Evolutionary conservation across 2,797 vertebrate species (phyloP).

Genomic region (Lagocephalus sceleratus): DNA sequence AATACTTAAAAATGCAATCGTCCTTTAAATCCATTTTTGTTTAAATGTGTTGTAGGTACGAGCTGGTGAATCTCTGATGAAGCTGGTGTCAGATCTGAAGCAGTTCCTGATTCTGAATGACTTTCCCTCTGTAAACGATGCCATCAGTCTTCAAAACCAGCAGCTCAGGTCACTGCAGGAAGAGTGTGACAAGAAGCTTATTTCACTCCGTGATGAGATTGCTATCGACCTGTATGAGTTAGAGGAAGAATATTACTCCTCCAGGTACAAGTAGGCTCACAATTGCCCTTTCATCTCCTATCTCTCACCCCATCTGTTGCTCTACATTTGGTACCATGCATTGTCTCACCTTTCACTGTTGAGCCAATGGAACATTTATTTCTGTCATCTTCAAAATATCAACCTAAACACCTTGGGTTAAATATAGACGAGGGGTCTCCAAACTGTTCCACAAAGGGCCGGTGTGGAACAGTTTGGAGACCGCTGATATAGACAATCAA

Average conservation of each 20-base stretch:
- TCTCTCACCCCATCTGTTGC: slow-evolving; percentile 39
- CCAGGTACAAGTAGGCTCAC: slow-evolving; percentile 96
- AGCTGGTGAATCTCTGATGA: slow-evolving; percentile 97
- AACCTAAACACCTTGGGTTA: slow-evolving; percentile 5
- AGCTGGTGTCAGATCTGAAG: slow-evolving; percentile 95
- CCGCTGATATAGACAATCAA: slow-evolving; percentile 16
- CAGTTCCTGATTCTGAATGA: slow-evolving; percentile 98
- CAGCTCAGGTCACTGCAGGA: slow-evolving; percentile 91
- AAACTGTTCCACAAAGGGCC: too few species aligned
- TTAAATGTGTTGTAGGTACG: slow-evolving; percentile 79
- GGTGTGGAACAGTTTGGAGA: too few species aligned
- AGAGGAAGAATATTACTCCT: slow-evolving; percentile 99
- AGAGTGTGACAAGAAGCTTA: slow-evolving; percentile 96
- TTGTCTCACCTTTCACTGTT: slow-evolving; percentile 39
- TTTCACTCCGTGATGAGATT: slow-evolving; percentile 90
- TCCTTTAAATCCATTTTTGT: neutral
- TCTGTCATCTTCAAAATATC: slow-evolving; percentile 17
- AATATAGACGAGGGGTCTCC: too few species aligned
- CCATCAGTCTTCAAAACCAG: slow-evolving; percentile 92
- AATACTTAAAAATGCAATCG: too few species aligned
- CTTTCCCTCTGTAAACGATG: slow-evolving; percentile 96
- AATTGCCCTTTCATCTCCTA: slow-evolving; percentile 37
- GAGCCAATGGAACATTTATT: slow-evolving; percentile 30
- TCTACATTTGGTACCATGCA: slow-evolving; percentile 43
- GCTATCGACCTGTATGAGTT: slow-evolving; percentile 97